Percentiles rank a stretch among this genome's conserved stretches.
These are phyloP conservation scores for Endomychus coccineus DNA, from an alignment of 2,888 invertebrate species.

Conservation along the genomic window DNA sequence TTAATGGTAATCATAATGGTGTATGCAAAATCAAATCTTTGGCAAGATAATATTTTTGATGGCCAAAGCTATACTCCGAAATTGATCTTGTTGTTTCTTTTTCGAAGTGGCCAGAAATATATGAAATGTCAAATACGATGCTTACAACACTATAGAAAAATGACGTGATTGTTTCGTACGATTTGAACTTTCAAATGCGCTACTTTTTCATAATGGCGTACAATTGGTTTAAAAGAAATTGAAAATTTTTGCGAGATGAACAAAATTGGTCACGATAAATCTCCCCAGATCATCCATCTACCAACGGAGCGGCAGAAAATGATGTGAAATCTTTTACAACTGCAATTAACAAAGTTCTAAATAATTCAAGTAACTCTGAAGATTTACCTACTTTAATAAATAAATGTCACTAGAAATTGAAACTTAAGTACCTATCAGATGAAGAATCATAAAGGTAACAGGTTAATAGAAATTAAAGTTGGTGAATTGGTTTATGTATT, in stretches of 20 bases:
- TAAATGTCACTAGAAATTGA: neutral
- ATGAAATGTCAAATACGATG: conserved; percentile 2
- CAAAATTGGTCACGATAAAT: neutral
- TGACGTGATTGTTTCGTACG: conserved; percentile 9
- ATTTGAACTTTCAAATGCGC: conserved; percentile 6
- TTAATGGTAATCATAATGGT: conserved; percentile 15
- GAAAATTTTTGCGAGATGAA: conserved; percentile 3
- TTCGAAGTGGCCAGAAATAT: conserved; percentile 12
- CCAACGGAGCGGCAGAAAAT: too few relatives aligned
- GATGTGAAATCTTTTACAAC: conserved; percentile 3
- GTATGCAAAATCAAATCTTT: conserved; percentile 13
- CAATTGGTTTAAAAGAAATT: conserved; percentile 7
- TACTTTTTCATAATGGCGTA: conserved; percentile 10
- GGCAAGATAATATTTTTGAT: conserved; percentile 14
- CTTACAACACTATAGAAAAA: conserved; percentile 8
- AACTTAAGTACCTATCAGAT: conserved; percentile 5
- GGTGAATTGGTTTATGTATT: conserved; percentile 3
- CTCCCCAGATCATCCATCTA: conserved; percentile 5
- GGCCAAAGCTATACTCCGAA: conserved; percentile 9
- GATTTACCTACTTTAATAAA: conserved; percentile 2
- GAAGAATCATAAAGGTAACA: conserved; percentile 5
- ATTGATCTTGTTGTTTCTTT: conserved; percentile 9
- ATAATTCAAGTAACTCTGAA: neutral
- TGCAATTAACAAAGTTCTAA: neutral
- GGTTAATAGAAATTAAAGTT: neutral